A percentile compares a stretch with the other conserved stretches of the same genome.
These are phyloP conservation scores for Hyposmocoma kahamanoa DNA, from an alignment of 1,140 invertebrate species.

Conservation along the genomic window DNA sequence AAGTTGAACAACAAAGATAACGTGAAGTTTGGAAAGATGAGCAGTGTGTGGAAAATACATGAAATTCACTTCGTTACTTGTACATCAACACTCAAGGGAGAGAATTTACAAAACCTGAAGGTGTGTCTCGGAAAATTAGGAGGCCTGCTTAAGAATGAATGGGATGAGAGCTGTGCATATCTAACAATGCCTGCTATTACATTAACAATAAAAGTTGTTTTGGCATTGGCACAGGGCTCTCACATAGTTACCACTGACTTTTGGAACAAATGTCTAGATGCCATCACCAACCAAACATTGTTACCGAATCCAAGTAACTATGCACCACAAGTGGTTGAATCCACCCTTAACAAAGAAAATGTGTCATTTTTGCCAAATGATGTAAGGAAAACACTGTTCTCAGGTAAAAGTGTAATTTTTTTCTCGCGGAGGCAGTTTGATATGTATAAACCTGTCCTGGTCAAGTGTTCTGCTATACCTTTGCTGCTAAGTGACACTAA, in stretches of 20 bases:
- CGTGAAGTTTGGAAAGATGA: constrained; percentile 72
- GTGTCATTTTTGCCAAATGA: constrained; percentile 73
- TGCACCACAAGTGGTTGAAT: constrained; percentile 73
- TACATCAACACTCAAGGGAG: constrained; percentile 64
- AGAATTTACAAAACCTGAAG: constrained; percentile 49
- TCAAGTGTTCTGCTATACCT: constrained; percentile 54
- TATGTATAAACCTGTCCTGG: constrained; percentile 68
- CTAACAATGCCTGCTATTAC: constrained; percentile 80
- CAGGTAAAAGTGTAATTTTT: constrained; percentile 77
- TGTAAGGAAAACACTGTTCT: constrained; percentile 74
- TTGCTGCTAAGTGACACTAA: constrained; percentile 59
- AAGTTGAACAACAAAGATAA: constrained; percentile 58
- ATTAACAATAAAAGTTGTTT: constrained; percentile 80
- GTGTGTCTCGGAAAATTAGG: constrained; percentile 49
- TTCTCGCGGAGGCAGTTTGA: constrained; percentile 75
- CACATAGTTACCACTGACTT: constrained; percentile 78
- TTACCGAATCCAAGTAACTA: constrained; percentile 73
- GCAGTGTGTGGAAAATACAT: constrained; percentile 66
- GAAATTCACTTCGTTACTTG: constrained; percentile 53
- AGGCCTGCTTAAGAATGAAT: constrained; percentile 58
- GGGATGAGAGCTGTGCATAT: constrained; percentile 74
- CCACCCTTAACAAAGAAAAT: constrained; percentile 69
- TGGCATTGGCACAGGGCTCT: constrained; percentile 77
- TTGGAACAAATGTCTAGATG: constrained; percentile 73
- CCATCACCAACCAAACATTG: constrained; percentile 46